Base-by-base conservation (phyloP, 2,888 invertebrate species). In the Tanaodytes sp. region DNA sequence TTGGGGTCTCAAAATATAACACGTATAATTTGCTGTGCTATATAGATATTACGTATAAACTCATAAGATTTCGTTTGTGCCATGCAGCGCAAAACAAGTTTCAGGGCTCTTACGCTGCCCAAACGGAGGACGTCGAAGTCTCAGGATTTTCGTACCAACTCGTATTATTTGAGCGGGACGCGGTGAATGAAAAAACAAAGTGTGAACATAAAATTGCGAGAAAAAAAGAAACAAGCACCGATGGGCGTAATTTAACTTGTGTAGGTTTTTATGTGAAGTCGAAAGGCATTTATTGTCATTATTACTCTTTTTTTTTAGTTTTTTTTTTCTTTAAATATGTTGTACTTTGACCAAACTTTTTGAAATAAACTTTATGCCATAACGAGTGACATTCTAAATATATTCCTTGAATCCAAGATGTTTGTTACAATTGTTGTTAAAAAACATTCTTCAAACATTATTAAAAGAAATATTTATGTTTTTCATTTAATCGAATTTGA, bases 281-380 rank as follows among this genome's bases (percentile, higher is more conserved):
- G 74, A 74, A 75, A 79, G 75, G 76, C 79, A 79, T 80, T 81
- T 79, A 79, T 79, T 80, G 40, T 59, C 12, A 59, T 42, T 20
- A 61, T 49, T 62, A 59, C 45, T 49, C 23, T 18, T 52, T 42
- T 27, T 81, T 82, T 81, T 79, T 79, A 79, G n/a, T 49, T 62
- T 54, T 49, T 49, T 27, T 18, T 52, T 42, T 27, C 80, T 82
- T 81, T 79, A 79, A 79, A 79, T 78, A 77, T 76, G 76, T 74
- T 82, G 79, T 80, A 83, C 77, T 79, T 80, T 80, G 58, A 76
- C 75, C 73, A 37, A 75, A 80, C 68, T 76, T 78, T 77, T 76
- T 77, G 70, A 76, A 80, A 81, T 80, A 80, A 80, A 81, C 67
- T 75, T 71, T 76, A 74, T 65, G 57, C 72, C 45, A 52, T 61